These are phyloP conservation scores for Bombus soroeensis DNA, from an alignment of 1,140 invertebrate species.

Conservation along the genomic window DNA sequence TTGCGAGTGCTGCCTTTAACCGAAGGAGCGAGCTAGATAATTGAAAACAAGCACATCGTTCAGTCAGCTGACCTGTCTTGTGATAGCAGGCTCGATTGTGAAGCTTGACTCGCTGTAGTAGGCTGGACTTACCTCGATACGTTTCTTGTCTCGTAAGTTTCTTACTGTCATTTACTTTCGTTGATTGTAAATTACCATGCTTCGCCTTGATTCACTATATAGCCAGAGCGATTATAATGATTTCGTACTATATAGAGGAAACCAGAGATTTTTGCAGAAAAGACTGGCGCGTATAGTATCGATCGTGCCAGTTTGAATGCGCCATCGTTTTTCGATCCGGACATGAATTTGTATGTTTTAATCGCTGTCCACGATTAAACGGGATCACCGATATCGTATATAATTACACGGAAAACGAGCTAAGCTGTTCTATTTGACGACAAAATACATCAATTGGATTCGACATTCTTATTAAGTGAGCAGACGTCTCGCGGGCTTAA, in stretches of 20 bases:
- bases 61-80: constrained; percentile 81
- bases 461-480: constrained; percentile 32
- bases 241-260: constrained; percentile 15
- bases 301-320: constrained; percentile 68
- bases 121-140: constrained; percentile 68
- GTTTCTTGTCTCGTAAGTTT: constrained; percentile 72
- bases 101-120: constrained; percentile 59
- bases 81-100: constrained; percentile 73
- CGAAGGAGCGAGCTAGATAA: constrained; percentile 45
- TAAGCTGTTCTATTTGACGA: neutral
- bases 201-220: neutral
- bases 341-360: constrained; percentile 18
- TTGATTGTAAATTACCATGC: constrained; percentile 2
- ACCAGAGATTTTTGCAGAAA: constrained; percentile 21
- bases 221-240: neutral
- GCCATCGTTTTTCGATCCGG: constrained; percentile 72
- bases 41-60: constrained; percentile 61
- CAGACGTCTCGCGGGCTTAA: constrained; percentile 58
- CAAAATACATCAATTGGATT: constrained; percentile 9
- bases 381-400: neutral
- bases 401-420: neutral
- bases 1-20: constrained; percentile 30
- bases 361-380: neutral
- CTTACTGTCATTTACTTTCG: constrained; percentile 42
- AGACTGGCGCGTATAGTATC: constrained; percentile 50